phyloP scores from a whole-genome alignment of 2,888 invertebrate genomes.

The Scrobipalpa costella region DNA sequence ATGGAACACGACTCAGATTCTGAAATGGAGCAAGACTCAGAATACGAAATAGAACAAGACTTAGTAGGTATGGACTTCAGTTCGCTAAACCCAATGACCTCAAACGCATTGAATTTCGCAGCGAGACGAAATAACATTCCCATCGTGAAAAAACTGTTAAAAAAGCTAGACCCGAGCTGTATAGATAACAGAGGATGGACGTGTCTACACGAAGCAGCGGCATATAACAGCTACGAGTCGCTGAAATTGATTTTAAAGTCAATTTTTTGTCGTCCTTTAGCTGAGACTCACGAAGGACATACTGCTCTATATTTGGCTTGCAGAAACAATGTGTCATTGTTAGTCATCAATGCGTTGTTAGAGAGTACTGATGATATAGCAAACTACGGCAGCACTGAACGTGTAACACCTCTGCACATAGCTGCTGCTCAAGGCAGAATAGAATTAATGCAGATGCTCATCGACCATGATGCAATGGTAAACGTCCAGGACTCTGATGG shows the following conservation, averaged over 20 bases:
- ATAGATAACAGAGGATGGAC: conserved; percentile 80
- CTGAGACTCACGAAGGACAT: conserved; percentile 74
- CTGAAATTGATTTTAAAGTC: conserved; percentile 61
- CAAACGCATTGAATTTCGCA: conserved; percentile 71
- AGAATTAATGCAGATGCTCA: conserved; percentile 61
- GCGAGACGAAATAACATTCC: conserved; percentile 65
- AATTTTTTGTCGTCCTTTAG: conserved; percentile 55
- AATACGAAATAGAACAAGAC: too few relatives aligned
- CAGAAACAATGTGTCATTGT: conserved; percentile 55
- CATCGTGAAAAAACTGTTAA: conserved; percentile 58
- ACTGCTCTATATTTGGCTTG: conserved; percentile 74
- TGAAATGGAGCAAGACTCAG: too few relatives aligned
- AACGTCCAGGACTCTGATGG: conserved; percentile 75
- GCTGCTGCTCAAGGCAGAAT: conserved; percentile 64
- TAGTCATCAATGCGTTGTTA: conserved; percentile 60
- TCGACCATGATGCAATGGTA: conserved; percentile 66
- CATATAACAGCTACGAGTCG: conserved; percentile 64
- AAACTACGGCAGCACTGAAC: conserved; percentile 71
- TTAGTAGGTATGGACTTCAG: conserved; percentile 77
- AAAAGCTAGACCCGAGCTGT: conserved; percentile 71
- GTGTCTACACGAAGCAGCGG: conserved; percentile 76
- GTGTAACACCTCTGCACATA: conserved; percentile 72
- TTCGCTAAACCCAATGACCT: conserved; percentile 71
- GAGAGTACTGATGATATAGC: conserved; percentile 63
- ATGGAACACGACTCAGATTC: too few relatives aligned